Conservation (phyloP, 2,113 vertebrate genomes). For the Microcebus lehilahytsara region DNA sequence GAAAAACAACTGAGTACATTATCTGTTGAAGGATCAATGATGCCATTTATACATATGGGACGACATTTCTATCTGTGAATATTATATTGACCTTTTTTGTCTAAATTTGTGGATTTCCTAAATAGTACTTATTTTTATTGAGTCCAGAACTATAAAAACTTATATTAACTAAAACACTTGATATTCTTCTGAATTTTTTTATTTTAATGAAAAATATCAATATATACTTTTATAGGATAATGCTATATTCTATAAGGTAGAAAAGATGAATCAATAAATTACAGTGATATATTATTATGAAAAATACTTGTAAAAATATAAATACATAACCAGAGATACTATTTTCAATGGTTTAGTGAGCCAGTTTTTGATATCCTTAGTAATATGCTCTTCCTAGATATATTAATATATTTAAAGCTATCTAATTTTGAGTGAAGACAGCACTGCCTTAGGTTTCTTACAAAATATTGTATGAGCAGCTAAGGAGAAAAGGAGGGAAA, state of each 20-base stretch:
- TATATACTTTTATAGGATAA: background rate
- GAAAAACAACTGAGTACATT: background rate
- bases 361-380: constrained; percentile 31
- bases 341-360: constrained; percentile 49
- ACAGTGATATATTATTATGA: background rate
- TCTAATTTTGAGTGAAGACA: constrained; percentile 40
- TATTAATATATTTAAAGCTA: constrained; percentile 2
- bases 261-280: constrained; percentile 17
- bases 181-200: background rate
- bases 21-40: background rate
- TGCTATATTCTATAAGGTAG: background rate
- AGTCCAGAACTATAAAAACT: background rate
- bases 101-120: background rate
- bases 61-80: background rate
- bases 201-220: constrained; percentile 36
- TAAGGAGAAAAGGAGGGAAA: background rate
- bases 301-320: constrained; percentile 40
- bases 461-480: background rate
- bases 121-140: constrained; percentile 33
- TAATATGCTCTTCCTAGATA: constrained; percentile 12
- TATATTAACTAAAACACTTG: constrained; percentile 9
- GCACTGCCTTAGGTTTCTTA: constrained; percentile 25
- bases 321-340: constrained; percentile 17
- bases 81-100: background rate
- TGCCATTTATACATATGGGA: background rate